Evolutionary conservation across 1,140 invertebrate species (phyloP).

Genomic region (Drosophila mojavensis): DNA sequence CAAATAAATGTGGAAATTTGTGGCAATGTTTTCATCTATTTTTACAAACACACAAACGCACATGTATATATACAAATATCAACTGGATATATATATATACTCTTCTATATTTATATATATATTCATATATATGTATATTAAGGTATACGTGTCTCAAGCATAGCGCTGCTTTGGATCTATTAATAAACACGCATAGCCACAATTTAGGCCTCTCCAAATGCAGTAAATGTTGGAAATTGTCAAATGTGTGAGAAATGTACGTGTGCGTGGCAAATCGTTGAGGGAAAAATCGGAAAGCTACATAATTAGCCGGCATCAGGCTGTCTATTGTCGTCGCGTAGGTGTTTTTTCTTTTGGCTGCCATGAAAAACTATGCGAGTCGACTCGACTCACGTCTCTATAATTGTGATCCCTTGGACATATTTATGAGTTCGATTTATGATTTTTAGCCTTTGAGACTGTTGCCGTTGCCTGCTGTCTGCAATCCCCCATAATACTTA

Average conservation of each 20-base stretch:
- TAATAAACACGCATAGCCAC: conserved; percentile 32
- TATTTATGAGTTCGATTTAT: not conserved
- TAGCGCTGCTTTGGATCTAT: conserved; percentile 6
- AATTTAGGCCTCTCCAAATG: conserved; percentile 66
- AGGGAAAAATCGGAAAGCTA: not conserved
- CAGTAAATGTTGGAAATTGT: conserved; percentile 40
- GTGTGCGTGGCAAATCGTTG: conserved; percentile 15
- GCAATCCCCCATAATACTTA: conserved; percentile 58
- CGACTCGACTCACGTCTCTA: not conserved
- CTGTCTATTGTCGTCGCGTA: conserved; percentile 6
- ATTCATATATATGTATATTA: not conserved
- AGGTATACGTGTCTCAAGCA: conserved; percentile 5
- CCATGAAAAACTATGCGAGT: not conserved
- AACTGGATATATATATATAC: conserved; percentile 14
- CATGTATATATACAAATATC: not conserved
- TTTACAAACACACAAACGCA: conserved; percentile 46
- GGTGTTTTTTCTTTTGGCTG: not conserved
- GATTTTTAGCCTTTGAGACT: not conserved
- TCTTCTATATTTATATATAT: not conserved
- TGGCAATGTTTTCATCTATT: conserved; percentile 62
- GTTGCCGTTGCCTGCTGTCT: not conserved
- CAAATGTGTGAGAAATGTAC: conserved; percentile 35
- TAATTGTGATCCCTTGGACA: not conserved
- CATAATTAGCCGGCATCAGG: conserved; percentile 18
- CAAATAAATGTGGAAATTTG: conserved; percentile 50